Conservation (phyloP, 2,113 vertebrate species). For the Indicator indicator region DNA sequence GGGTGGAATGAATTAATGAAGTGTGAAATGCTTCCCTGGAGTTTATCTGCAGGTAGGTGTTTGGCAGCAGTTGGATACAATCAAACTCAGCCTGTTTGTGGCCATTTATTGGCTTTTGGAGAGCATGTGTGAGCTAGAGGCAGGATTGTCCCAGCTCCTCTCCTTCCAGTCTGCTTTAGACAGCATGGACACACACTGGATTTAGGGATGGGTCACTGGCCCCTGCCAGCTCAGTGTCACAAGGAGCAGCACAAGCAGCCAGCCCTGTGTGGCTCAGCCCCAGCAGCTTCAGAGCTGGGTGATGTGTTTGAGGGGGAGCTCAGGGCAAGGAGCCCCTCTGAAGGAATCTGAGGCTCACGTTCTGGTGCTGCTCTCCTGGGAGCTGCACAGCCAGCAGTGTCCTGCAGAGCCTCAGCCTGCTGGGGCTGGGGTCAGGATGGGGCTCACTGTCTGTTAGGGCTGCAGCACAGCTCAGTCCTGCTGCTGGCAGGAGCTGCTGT, state of each 20-base stretch:
- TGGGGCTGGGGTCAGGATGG: not conserved
- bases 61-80: not conserved
- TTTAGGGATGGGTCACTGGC: not conserved
- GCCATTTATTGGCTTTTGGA: not conserved
- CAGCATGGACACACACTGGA: not conserved
- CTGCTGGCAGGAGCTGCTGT: too few relatives aligned
- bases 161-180: not conserved
- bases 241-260: not conserved
- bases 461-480: too few relatives aligned
- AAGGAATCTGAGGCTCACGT: not conserved
- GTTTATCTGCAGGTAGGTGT: not conserved
- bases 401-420: not conserved
- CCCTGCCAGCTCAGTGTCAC: not conserved
- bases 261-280: accelerated
- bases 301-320: not conserved
- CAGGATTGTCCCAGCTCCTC: not conserved
- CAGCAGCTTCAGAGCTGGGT: not conserved
- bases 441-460: too few relatives aligned
- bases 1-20: not conserved
- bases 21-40: not conserved
- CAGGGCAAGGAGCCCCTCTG: not conserved
- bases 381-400: not conserved
- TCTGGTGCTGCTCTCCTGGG: not conserved
- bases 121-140: not conserved
- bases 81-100: not conserved